These are phyloP conservation scores for Cossypha polioptera DNA, from an alignment of 2,797 vertebrate genomes.

Conservation along the genomic window DNA sequence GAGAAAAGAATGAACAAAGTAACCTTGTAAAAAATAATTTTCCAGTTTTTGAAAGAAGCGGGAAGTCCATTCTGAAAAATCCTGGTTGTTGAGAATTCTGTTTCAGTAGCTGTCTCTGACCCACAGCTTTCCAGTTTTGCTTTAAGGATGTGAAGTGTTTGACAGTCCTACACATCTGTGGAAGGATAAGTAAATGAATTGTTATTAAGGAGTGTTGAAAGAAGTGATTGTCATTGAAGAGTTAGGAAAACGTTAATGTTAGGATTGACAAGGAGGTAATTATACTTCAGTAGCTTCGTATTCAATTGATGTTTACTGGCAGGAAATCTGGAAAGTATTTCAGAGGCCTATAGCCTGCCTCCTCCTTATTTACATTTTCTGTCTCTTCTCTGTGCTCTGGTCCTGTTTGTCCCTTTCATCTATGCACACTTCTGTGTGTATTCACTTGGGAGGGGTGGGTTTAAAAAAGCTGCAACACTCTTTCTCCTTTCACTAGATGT, in stretches of 20 bases:
- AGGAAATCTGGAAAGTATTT: conserved; percentile 34
- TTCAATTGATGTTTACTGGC: conserved; percentile 58
- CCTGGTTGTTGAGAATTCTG: not conserved
- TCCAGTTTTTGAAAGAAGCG: not conserved
- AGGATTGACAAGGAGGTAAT: conserved; percentile 64
- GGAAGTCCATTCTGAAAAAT: not conserved
- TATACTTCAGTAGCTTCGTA: conserved; percentile 35
- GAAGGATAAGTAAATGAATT: conserved; percentile 67
- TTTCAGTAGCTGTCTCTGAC: conserved; percentile 23
- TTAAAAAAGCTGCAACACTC: not conserved
- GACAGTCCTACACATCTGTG: conserved; percentile 35
- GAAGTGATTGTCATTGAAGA: conserved; percentile 66
- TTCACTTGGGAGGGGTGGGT: not conserved
- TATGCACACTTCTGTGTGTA: not conserved
- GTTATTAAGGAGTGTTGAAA: conserved; percentile 68
- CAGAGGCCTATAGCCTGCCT: not conserved
- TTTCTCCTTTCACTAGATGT: not conserved
- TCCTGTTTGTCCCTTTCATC: not conserved
- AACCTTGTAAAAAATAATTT: not conserved
- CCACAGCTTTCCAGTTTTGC: conserved; percentile 39
- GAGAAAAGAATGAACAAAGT: not conserved
- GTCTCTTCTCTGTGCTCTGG: not conserved
- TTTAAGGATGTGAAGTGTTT: conserved; percentile 57
- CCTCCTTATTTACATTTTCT: not conserved
- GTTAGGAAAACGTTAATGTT: conserved; percentile 56